A percentile compares a stretch with the other conserved stretches of the same genome.
phyloP scores from a whole-genome alignment of 2,888 invertebrate species.

The Polylopha cassiicola region DNA sequence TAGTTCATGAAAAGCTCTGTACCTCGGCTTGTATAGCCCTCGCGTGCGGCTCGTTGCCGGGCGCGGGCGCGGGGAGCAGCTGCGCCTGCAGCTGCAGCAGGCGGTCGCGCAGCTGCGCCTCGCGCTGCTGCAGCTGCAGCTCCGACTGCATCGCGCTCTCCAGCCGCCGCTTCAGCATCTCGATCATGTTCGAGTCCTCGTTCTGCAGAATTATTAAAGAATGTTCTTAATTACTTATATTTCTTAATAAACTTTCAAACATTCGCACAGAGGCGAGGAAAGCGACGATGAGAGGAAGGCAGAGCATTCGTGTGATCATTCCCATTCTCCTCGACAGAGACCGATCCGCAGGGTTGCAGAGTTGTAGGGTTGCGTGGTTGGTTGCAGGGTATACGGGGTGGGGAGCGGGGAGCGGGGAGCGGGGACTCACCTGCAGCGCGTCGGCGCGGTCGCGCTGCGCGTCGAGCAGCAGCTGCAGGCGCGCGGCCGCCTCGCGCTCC shows the following conservation, averaged over 20 bases:
- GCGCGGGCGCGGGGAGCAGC: slow-evolving; percentile 27
- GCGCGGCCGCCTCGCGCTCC: slow-evolving; percentile 71
- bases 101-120: slow-evolving; percentile 73
- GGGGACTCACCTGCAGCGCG: slow-evolving; percentile 48
- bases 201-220: slow-evolving; percentile 48
- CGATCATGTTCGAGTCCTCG: slow-evolving; percentile 81
- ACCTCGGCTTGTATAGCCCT: slow-evolving; percentile 44
- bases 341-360: too few relatives aligned
- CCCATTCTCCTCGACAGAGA: too few relatives aligned
- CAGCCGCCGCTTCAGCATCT: slow-evolving; percentile 79
- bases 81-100: slow-evolving; percentile 49
- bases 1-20: neutral
- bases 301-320: neutral
- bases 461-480: slow-evolving; percentile 76
- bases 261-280: neutral
- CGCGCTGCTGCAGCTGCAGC: slow-evolving; percentile 77
- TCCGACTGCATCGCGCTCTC: slow-evolving; percentile 81
- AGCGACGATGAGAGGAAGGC: neutral
- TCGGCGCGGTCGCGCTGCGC: slow-evolving; percentile 77
- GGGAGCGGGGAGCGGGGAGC: neutral
- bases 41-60: slow-evolving; percentile 20
- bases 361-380: too few relatives aligned
- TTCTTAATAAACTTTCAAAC: neutral
- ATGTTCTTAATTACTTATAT: neutral
- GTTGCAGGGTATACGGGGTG: too few relatives aligned